Evolutionary conservation across 1,140 invertebrate genomes (phyloP).

Genomic region (Acromyrmex charruanus): DNA sequence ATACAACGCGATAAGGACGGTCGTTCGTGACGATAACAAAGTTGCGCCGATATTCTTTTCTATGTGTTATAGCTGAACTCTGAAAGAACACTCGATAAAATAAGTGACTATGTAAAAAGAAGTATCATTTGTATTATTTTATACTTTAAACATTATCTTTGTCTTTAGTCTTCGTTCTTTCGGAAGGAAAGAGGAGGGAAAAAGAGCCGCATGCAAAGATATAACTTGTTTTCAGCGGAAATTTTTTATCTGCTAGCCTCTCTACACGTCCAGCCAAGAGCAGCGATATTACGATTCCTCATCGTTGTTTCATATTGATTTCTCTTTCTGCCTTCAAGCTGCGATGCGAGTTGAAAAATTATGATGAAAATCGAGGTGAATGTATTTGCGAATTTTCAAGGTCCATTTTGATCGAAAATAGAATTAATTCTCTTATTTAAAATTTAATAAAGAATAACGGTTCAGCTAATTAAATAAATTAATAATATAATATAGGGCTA

Average conservation of each 20-base stretch:
- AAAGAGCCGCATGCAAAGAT: neutral
- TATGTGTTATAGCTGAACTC: neutral
- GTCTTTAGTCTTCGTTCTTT: neutral
- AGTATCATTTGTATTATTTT: neutral
- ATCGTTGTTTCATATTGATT: slow-evolving; percentile 20
- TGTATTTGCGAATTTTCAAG: too few relatives aligned
- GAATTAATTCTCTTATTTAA: too few relatives aligned
- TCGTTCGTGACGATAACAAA: slow-evolving; percentile 6
- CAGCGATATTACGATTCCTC: slow-evolving; percentile 1
- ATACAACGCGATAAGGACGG: slow-evolving; percentile 28
- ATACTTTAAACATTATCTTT: neutral
- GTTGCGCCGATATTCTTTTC: neutral
- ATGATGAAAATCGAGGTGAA: neutral
- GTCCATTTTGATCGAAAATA: too few relatives aligned
- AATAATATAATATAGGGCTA: too few relatives aligned
- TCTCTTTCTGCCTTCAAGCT: neutral
- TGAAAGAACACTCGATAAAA: neutral
- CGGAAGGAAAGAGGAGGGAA: neutral
- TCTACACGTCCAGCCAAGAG: neutral
- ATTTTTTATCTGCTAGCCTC: slow-evolving; percentile 60
- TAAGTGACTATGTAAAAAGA: neutral
- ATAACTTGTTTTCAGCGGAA: slow-evolving; percentile 51
- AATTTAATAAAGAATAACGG: too few relatives aligned
- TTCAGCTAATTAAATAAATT: too few relatives aligned
- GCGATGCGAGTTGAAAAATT: neutral